These are phyloP conservation scores for Anadara kagoshimensis DNA, from an alignment of 1,140 invertebrate genomes.

Conservation along the genomic window DNA sequence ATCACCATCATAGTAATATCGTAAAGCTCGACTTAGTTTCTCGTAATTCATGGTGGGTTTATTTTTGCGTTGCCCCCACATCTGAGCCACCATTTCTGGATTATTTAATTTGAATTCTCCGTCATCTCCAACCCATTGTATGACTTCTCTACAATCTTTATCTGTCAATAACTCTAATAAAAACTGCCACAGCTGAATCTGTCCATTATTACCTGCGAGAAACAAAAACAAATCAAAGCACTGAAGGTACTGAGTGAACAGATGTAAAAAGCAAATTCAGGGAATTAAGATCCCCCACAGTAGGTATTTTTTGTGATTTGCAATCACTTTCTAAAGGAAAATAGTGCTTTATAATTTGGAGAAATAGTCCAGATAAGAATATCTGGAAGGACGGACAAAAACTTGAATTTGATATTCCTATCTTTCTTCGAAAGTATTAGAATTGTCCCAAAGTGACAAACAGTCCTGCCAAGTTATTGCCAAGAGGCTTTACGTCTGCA, in stretches of 20 bases:
- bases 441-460: too few species aligned
- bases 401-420: too few species aligned
- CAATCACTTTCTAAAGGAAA: too few species aligned
- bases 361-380: too few species aligned
- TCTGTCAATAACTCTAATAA: slow-evolving; percentile 94
- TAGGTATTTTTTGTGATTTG: too few species aligned
- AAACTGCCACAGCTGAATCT: slow-evolving; percentile 99
- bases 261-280: too few species aligned
- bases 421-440: too few species aligned
- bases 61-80: slow-evolving; percentile 98
- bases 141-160: slow-evolving; percentile 73
- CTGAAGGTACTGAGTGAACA: background rate
- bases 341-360: too few species aligned
- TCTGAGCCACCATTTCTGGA: slow-evolving; percentile 96
- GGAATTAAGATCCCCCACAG: too few species aligned
- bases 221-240: slow-evolving; percentile 1
- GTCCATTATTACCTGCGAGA: slow-evolving; percentile 85
- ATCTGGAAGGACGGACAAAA: too few species aligned
- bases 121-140: slow-evolving; percentile 96
- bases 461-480: too few species aligned
- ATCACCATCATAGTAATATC: slow-evolving; percentile 99
- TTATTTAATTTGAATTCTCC: slow-evolving; percentile 99
- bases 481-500: too few species aligned
- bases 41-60: slow-evolving; percentile 99
- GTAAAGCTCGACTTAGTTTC: slow-evolving; percentile 95